Evolutionary conservation across 92 coral and sea anemone species (phyloP).

Genomic region (Isaurus tuberculatus): DNA sequence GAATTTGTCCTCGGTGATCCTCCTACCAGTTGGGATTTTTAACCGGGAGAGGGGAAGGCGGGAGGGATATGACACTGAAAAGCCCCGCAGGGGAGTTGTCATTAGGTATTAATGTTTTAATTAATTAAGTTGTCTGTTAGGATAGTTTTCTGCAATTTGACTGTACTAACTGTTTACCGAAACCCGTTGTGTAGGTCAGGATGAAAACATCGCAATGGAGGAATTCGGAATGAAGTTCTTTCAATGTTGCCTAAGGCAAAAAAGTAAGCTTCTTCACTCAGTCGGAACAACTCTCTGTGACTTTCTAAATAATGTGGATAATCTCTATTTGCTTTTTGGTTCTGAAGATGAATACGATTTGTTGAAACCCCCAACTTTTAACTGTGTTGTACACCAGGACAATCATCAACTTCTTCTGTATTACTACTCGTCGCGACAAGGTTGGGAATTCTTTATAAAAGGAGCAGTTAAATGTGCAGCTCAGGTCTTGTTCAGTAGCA

Average conservation of each 20-base stretch:
- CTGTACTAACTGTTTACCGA: not conserved
- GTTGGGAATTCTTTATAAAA: slow-evolving; percentile 75
- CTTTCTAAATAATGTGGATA: slow-evolving; percentile 84
- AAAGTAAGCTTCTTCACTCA: slow-evolving; percentile 54
- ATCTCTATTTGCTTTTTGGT: slow-evolving; percentile 70
- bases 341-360: slow-evolving; percentile 63
- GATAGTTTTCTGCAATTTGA: too few species aligned
- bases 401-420: slow-evolving; percentile 70
- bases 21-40: too few species aligned
- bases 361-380: slow-evolving; percentile 76
- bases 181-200: slow-evolving; percentile 40
- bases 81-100: too few species aligned
- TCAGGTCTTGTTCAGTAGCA: slow-evolving; percentile 58
- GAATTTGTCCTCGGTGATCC: too few species aligned
- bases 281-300: slow-evolving; percentile 80
- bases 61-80: too few species aligned
- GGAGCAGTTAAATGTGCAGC: slow-evolving; percentile 86
- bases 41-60: not conserved
- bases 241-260: slow-evolving; percentile 58
- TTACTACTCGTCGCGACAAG: slow-evolving; percentile 75
- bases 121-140: too few species aligned
- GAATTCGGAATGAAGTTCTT: slow-evolving; percentile 74
- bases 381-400: slow-evolving; percentile 58
- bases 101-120: too few species aligned
- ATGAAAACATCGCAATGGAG: slow-evolving; percentile 49